Conservation (phyloP, 2,797 vertebrate species). For the Erethizon dorsatum region DNA sequence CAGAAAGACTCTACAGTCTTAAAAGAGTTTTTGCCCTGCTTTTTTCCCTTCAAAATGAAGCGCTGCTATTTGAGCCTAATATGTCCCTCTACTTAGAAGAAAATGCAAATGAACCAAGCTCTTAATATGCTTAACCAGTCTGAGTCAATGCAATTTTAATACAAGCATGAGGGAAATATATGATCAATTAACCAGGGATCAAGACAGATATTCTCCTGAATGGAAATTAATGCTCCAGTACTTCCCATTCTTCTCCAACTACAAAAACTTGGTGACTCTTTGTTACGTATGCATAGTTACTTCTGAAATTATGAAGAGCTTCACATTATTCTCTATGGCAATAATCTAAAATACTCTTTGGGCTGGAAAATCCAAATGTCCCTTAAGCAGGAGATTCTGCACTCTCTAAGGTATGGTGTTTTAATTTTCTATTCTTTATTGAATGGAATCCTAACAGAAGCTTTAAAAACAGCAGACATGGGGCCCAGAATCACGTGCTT, state of each 20-base stretch:
- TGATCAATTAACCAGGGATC: conserved; percentile 89
- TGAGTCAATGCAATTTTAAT: conserved; percentile 81
- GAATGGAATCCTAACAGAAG: conserved; percentile 68
- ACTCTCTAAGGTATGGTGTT: conserved; percentile 78
- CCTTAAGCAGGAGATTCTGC: conserved; percentile 80
- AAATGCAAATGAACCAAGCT: conserved; percentile 90
- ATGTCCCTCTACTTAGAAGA: conserved; percentile 87
- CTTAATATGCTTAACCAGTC: conserved; percentile 87
- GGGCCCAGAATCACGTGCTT: conserved; percentile 40
- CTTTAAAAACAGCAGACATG: not conserved
- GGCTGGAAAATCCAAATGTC: conserved; percentile 85
- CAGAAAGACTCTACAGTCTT: conserved; percentile 91
- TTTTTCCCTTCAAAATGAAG: conserved; percentile 87
- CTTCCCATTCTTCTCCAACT: conserved; percentile 79
- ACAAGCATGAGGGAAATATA: conserved; percentile 74
- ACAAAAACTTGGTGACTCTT: conserved; percentile 84
- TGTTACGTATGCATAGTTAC: conserved; percentile 81
- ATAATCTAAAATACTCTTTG: conserved; percentile 86
- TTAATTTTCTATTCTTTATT: conserved; percentile 73
- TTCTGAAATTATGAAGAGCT: conserved; percentile 73
- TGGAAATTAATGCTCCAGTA: conserved; percentile 84
- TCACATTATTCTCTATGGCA: conserved; percentile 67
- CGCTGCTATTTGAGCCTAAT: conserved; percentile 87
- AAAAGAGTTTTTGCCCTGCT: conserved; percentile 86
- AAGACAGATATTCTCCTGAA: conserved; percentile 82